Evolutionary conservation across 2,113 vertebrate species (phyloP).

Genomic region (Chaetodon trifascialis): DNA sequence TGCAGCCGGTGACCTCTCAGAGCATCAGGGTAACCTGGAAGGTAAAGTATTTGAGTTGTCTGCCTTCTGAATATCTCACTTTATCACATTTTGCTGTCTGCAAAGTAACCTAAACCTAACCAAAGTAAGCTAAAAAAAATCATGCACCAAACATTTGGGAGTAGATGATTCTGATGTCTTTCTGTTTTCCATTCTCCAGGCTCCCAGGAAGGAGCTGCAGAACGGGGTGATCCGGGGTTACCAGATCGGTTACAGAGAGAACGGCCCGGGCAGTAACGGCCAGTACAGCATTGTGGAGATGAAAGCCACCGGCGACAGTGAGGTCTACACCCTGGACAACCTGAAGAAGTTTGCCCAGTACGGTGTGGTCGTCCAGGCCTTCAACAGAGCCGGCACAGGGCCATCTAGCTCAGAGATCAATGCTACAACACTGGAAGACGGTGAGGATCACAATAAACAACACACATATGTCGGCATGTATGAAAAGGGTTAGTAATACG

Average conservation of each 20-base stretch:
- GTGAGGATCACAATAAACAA: constrained; percentile 72
- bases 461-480: background rate
- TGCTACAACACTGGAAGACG: constrained; percentile 94
- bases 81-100: background rate
- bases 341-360: constrained; percentile 99
- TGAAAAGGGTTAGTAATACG: background rate
- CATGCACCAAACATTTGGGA: background rate
- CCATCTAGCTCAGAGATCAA: constrained; percentile 98
- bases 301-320: constrained; percentile 97
- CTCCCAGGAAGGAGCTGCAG: constrained; percentile 96
- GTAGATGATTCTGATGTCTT: background rate
- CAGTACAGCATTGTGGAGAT: constrained; percentile 99
- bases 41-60: constrained; percentile 77
- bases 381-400: constrained; percentile 95
- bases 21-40: constrained; percentile 99
- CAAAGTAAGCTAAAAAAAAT: too few species aligned
- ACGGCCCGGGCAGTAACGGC: constrained; percentile 95
- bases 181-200: constrained; percentile 82
- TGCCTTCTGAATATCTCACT: background rate
- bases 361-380: constrained; percentile 97
- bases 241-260: constrained; percentile 98
- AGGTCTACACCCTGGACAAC: constrained; percentile 98
- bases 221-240: constrained; percentile 98
- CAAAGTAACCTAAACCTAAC: background rate
- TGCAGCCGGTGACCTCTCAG: constrained; percentile 96